Base-by-base conservation (phyloP, 1,140 invertebrate species). In the Hyphantria cunea region DNA sequence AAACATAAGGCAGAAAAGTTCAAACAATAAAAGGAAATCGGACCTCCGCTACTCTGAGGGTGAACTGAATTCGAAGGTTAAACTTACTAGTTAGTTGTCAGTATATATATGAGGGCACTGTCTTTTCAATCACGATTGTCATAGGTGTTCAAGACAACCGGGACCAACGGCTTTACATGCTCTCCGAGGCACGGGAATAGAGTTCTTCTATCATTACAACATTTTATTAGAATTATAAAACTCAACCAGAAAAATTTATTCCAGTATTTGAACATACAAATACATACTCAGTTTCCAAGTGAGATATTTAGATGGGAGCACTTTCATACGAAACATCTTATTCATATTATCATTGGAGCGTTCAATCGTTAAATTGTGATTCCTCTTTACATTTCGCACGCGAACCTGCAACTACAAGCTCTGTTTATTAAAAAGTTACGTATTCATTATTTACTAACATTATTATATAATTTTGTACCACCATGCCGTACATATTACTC, bases 341-440 rank as follows among this genome's bases (percentile, higher is more conserved):
- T 39, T 7, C 37, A 3, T 10, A 39, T 3, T 39, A 39, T 39
- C 9, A 10, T 10, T n/a, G n/a, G 37, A 10, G 37, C n/a, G 37
- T n/a, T 9, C n/a, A 39, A 39, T 3, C n/a, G 7, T 39, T 10
- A 39, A 39, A 39, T 39, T 9, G 8, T 39, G 37, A n/a, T 3
- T n/a, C 8, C 8, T 7, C 37, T 39, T n/a, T 39, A 10, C 37
- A 5, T 7, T 7, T 13, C 12, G 10, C 17, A 56, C 6, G 10
- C 6, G 10, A 8, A 15, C 17, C 15, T 48, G 45, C 11, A 13
- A 39, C 11, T 58, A 7, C 33, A 58, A n/a, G 15, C 45, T 41
- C 45, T 58, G 39, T 58, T 58, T 41, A 58, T 45, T 39, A n/a
- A 8, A 12, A 14, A 13, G 15, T 48, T 58, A 41, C 55, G 48